Conservation (phyloP, 2,113 vertebrate genomes). For the Nesoenas mayeri region DNA sequence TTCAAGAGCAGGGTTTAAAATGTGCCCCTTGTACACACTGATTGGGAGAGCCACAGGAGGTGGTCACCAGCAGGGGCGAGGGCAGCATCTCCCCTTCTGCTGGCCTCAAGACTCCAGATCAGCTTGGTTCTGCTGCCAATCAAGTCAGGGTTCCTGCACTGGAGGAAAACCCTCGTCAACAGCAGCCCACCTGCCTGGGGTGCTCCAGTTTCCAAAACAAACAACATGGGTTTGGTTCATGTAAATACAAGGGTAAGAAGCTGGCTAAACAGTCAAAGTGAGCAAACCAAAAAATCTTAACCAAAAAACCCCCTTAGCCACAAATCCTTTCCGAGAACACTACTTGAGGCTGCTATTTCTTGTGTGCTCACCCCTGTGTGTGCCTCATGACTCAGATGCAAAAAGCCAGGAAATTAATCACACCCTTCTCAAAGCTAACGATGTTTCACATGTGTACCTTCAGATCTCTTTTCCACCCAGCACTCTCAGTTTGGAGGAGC, state of each 20-base stretch:
- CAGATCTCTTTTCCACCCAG: background rate
- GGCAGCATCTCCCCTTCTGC: background rate
- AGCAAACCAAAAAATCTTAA: background rate
- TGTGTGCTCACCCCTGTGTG: background rate
- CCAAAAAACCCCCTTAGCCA: background rate
- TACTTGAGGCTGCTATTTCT: background rate
- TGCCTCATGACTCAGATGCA: background rate
- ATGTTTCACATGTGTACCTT: background rate
- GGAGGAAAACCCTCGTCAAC: background rate
- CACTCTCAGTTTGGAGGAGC: background rate
- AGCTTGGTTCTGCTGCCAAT: background rate
- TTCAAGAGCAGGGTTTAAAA: background rate
- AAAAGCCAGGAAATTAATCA: background rate
- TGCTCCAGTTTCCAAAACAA: conserved; percentile 38
- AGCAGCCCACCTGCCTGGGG: background rate
- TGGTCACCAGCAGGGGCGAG: background rate
- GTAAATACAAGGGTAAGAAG: background rate
- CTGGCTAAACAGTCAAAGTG: background rate
- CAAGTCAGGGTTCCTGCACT: background rate
- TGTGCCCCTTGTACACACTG: background rate
- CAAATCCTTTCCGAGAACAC: background rate
- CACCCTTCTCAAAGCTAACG: background rate
- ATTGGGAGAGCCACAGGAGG: background rate
- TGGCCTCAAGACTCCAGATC: background rate
- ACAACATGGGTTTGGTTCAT: background rate